Evolutionary conservation across 2,888 invertebrate genomes (phyloP), one percentile per base, ranked within the genome.

Genomic region (Bellardia pandia): DNA sequence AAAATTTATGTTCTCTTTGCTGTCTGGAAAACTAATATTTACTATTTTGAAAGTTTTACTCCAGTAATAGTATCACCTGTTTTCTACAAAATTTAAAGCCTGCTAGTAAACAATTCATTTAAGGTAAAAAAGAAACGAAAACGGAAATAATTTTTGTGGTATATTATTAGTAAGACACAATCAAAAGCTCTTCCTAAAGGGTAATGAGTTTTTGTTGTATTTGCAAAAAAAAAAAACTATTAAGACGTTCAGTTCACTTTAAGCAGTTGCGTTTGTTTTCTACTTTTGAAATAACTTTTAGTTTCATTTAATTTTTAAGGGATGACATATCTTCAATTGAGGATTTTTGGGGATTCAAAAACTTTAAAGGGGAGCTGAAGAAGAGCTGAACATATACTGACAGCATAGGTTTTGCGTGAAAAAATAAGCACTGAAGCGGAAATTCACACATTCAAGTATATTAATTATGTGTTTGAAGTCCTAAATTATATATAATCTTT

Each of bases 111-210:
- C 58, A 53, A 62, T 37, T 62, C 42, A 1, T 42, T 79, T 16
- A 76, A 76, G 42, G 62, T 68, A 37, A 75, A n/a, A 66, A 56
- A 75, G 11, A 66, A 56, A 7, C 14, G n/a, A 33, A 58, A 13
- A 58, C 37, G 40, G 33, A 68, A 75, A 75, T 37, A 37, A 37
- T 37, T 37, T 37, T 45, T 40, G 9, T 42, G 42, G 7, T 30
- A 45, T 30, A 48, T 42, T 66, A 48, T 23, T 48, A 48, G 16
- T 13, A 23, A 23, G 23, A 23, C 23, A 48, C 30, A 72, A 9
- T 48, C 33, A 76, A 77, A 58, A 82, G 48, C 58, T 37, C 48
- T 60, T 69, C 64, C 45, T 68, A 58, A 82, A 60, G 71, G 62
- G 13, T 72, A 53, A 42, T 42, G 53, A 23, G 37, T 30, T 71